Conservation (phyloP, 2,888 invertebrate species). For the Eristalis intricaria region DNA sequence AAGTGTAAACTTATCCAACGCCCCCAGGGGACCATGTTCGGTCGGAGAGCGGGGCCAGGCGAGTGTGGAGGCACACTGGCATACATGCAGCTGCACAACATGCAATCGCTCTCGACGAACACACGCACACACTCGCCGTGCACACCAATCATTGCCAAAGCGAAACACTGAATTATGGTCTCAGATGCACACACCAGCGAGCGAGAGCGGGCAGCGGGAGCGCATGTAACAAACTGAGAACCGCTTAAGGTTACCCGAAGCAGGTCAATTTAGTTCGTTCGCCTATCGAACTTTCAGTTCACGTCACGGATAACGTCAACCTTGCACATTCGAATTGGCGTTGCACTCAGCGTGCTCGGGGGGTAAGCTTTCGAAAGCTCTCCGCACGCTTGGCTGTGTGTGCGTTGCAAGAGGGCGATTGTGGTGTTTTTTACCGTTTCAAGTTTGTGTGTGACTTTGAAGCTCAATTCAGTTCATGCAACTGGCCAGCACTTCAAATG, state of each 20-base stretch:
- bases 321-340: slow-evolving; percentile 74
- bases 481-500: slow-evolving; percentile 36
- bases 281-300: slow-evolving; percentile 75
- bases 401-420: too few species aligned
- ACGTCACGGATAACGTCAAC: slow-evolving; percentile 74
- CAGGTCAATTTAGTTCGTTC: slow-evolving; percentile 81
- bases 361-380: slow-evolving; percentile 18
- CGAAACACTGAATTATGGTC: slow-evolving; percentile 38
- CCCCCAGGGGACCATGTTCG: not conserved
- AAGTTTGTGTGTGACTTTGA: slow-evolving; percentile 25
- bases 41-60: not conserved
- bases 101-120: slow-evolving; percentile 18
- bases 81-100: not conserved
- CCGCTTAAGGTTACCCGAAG: slow-evolving; percentile 79
- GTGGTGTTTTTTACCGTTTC: slow-evolving; percentile 53
- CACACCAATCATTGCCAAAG: slow-evolving; percentile 40
- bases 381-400: not conserved
- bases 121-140: not conserved
- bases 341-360: slow-evolving; percentile 54
- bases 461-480: slow-evolving; percentile 29
- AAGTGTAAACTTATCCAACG: slow-evolving; percentile 47
- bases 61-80: not conserved
- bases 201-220: not conserved
- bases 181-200: slow-evolving; percentile 1
- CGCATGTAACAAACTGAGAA: slow-evolving; percentile 42